Base-by-base conservation (phyloP, 2,888 invertebrate species). In the Theretra japonica region DNA sequence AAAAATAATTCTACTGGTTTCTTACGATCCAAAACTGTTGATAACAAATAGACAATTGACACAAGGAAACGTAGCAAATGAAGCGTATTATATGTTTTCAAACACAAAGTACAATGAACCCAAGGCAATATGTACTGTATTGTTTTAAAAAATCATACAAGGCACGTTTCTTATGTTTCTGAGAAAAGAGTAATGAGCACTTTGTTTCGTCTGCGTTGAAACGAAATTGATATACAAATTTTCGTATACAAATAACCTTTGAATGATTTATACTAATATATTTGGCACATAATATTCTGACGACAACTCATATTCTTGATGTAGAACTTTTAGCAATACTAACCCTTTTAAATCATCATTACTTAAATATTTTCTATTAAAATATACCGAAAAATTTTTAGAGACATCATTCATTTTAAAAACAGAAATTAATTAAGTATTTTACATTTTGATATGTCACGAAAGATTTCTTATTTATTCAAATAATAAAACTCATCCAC, bases 101-200 rank as follows among this genome's bases (percentile, higher is more conserved):
- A 33, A 33, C 56, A 17, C 19, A 30, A 53, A 62, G 71, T 73
- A 58, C 71, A 69, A 58, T 73, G 73, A 73, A 71, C 73, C 59
- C 68, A 5, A 6, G 7, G 53, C 70, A 71, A 71, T 59, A 30
- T 58, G 69, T 69, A 25, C 33, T 28, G 68, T 70, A 71, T 73
- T 73, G 68, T 73, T 73, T 50, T 53, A 71, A 71, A 65, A 73
- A 65, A 73, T 68, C 50, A 58, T 59, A 70, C 68, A 70, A 59
- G 41, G 30, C 69, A 70, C 21, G 69, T 58, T 68, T 33, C 21
- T 71, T 70, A 41, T 30, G 19, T 59, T 60, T 50, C 71, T 53
- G 28, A 68, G 68, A 70, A 73, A 70, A 57, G 17, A 25, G 19
- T 69, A 65, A 59, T 7, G 59, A 71, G 21, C 41, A 62, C 70